Evolutionary conservation across 2,113 vertebrate species (phyloP).

Genomic region (Euleptes europaea): DNA sequence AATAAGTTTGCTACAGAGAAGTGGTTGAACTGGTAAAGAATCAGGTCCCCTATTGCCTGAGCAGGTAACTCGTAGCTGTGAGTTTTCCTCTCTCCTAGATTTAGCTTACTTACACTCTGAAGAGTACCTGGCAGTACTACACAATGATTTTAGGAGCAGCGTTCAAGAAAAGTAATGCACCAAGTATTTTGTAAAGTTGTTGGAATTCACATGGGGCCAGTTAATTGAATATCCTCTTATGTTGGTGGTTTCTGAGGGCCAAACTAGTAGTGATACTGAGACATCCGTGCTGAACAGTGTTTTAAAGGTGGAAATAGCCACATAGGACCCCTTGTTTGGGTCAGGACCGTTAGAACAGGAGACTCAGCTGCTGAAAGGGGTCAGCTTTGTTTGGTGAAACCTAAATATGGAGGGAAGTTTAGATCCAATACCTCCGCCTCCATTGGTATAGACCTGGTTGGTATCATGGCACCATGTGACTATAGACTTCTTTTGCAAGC

Average conservation of each 20-base stretch:
- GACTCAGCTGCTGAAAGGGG: no score
- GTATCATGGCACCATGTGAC: no score
- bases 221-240: neutral
- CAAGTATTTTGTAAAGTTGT: neutral
- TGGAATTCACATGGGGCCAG: neutral
- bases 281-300: no score
- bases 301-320: no score
- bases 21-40: constrained; percentile 49
- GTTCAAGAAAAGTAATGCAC: neutral
- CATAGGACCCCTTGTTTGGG: no score
- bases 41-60: constrained; percentile 10
- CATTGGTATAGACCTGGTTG: no score
- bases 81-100: constrained; percentile 17
- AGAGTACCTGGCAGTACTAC: constrained; percentile 19
- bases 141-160: constrained; percentile 5
- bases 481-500: no score
- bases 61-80: constrained; percentile 24
- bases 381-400: no score
- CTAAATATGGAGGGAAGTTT: no score
- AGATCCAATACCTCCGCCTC: no score
- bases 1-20: neutral
- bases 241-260: neutral
- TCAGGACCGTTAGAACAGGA: no score
- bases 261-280: no score
- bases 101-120: constrained; percentile 23